Percentiles rank a stretch among this genome's conserved stretches.
These are phyloP conservation scores for Tiliqua scincoides DNA, from an alignment of 2,113 vertebrate species.

Conservation along the genomic window DNA sequence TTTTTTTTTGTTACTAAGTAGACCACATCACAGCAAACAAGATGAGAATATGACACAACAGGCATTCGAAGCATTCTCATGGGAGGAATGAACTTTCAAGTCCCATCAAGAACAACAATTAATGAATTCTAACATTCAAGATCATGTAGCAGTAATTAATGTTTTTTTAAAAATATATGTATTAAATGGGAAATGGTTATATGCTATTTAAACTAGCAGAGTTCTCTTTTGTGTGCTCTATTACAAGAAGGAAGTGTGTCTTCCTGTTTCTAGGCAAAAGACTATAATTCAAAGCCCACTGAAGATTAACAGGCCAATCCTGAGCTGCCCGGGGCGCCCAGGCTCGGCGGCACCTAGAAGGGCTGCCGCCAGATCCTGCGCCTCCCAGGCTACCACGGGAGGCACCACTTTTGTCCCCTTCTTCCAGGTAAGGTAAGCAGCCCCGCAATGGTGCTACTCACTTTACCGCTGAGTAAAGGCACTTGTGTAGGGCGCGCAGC, in stretches of 20 bases:
- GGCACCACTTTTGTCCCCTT: too few relatives aligned
- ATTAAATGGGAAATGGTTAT: neutral
- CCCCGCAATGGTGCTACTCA: too few relatives aligned
- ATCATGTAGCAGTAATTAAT: neutral
- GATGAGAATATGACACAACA: neutral
- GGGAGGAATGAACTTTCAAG: neutral
- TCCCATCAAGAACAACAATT: neutral
- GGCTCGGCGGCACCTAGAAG: too few relatives aligned
- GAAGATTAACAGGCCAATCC: too few relatives aligned
- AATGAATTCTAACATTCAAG: neutral
- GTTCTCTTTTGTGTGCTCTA: neutral
- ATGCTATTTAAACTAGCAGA: neutral
- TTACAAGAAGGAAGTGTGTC: neutral
- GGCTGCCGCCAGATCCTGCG: too few relatives aligned
- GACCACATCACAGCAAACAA: neutral
- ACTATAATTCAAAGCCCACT: neutral
- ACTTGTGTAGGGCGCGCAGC: too few relatives aligned
- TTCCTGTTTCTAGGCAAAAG: neutral
- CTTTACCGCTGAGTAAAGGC: too few relatives aligned
- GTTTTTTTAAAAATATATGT: neutral
- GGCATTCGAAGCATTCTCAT: neutral
- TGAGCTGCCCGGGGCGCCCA: too few relatives aligned
- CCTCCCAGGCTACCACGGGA: too few relatives aligned
- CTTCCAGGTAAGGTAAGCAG: too few relatives aligned
- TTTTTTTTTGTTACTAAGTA: too few relatives aligned